These are phyloP conservation scores for Drosophila barbarae DNA, from an alignment of 2,888 invertebrate genomes.

Conservation along the genomic window DNA sequence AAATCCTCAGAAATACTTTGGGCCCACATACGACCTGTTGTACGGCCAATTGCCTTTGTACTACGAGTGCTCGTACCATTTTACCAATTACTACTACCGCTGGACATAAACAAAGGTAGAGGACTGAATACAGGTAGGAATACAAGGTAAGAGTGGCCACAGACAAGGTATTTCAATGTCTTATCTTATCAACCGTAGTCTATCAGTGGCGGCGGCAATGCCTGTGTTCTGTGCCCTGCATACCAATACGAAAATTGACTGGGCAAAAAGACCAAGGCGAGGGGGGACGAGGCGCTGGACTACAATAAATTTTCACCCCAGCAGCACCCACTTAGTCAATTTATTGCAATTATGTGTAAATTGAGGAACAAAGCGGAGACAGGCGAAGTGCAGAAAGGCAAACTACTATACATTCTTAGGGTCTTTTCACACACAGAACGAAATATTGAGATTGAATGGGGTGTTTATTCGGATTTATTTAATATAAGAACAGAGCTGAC, in stretches of 20 bases:
- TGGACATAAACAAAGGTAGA: slow-evolving; percentile 31
- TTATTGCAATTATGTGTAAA: slow-evolving; percentile 74
- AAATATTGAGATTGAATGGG: neutral
- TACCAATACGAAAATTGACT: slow-evolving; percentile 31
- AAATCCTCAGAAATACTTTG: slow-evolving; percentile 25
- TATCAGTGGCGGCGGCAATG: slow-evolving; percentile 42
- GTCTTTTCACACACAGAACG: neutral
- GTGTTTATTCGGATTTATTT: neutral
- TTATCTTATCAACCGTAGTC: slow-evolving; percentile 62
- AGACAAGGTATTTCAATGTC: slow-evolving; percentile 28
- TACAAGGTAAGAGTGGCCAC: neutral
- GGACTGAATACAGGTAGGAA: slow-evolving; percentile 11
- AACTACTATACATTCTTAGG: slow-evolving; percentile 4
- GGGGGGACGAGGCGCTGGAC: slow-evolving; percentile 1
- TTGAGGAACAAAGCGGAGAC: slow-evolving; percentile 66
- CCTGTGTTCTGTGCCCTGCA: slow-evolving; percentile 26
- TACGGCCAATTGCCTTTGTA: slow-evolving; percentile 34
- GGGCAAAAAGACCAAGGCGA: neutral
- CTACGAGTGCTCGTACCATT: neutral
- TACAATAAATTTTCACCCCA: slow-evolving; percentile 30
- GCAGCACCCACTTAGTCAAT: slow-evolving; percentile 53
- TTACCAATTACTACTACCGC: slow-evolving; percentile 33
- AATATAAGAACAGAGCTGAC: no score
- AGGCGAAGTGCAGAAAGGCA: slow-evolving; percentile 46
- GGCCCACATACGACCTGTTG: slow-evolving; percentile 61